Conservation (phyloP, 2,888 invertebrate genomes). For the Parapristionchus giblindavisi region DNA sequence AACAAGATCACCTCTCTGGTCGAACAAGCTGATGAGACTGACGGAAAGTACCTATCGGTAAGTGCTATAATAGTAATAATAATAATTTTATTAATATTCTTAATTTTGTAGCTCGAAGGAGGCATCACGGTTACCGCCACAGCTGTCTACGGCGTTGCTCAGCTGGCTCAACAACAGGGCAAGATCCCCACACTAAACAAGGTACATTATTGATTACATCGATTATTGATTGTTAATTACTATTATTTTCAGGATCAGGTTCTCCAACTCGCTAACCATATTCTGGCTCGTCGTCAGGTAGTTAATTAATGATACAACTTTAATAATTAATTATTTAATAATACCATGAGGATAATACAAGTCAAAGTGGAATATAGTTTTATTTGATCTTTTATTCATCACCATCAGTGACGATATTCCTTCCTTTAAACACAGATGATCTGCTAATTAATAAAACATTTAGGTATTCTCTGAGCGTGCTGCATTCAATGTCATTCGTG, state of each 20-base stretch:
- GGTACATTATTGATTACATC: slow-evolving; percentile 53
- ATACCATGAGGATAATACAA: not conserved
- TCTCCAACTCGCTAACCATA: slow-evolving; percentile 88
- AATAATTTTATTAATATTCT: not conserved
- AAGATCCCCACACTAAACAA: slow-evolving; percentile 79
- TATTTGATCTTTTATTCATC: not conserved
- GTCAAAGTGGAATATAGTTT: not conserved
- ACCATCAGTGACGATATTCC: not conserved
- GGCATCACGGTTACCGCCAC: slow-evolving; percentile 72
- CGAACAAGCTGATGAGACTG: slow-evolving; percentile 92
- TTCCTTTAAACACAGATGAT: not conserved
- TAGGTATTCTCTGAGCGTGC: slow-evolving; percentile 88
- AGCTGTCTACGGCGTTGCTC: slow-evolving; percentile 77
- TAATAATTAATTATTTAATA: not conserved
- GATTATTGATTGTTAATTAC: not conserved
- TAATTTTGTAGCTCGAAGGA: slow-evolving; percentile 45
- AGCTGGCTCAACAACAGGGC: slow-evolving; percentile 76
- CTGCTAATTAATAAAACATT: too few species aligned
- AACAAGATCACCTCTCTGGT: slow-evolving; percentile 81
- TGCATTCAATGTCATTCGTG: slow-evolving; percentile 83
- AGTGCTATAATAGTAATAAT: not conserved
- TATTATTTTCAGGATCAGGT: slow-evolving; percentile 78
- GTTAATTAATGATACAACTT: slow-evolving; percentile 69
- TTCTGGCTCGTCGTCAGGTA: slow-evolving; percentile 73
- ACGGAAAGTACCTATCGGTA: slow-evolving; percentile 79